Evolutionary conservation across 1,140 invertebrate species (phyloP).

Genomic region (Coptotermes formosanus): DNA sequence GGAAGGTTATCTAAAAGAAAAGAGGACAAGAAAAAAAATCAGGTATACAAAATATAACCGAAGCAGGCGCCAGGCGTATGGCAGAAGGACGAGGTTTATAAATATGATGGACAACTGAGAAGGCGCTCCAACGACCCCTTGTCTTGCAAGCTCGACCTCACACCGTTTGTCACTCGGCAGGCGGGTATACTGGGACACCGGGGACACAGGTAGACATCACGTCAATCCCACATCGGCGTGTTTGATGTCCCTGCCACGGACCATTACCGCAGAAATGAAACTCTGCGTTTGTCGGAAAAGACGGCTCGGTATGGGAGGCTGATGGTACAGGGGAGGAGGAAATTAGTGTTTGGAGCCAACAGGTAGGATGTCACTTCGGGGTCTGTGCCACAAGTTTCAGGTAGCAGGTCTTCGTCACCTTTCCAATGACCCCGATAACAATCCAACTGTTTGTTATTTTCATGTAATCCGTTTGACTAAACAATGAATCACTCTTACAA

Average conservation of each 20-base stretch:
- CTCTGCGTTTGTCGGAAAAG: background rate
- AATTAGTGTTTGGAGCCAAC: background rate
- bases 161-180: conserved; percentile 11
- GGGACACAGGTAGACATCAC: background rate
- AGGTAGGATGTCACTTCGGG: background rate
- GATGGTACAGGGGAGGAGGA: too few species aligned
- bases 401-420: background rate
- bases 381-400: background rate
- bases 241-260: background rate
- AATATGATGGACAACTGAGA: background rate
- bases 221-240: background rate
- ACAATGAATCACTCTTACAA: background rate
- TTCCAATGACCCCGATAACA: background rate
- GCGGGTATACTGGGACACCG: background rate
- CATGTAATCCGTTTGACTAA: background rate
- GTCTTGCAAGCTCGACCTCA: background rate
- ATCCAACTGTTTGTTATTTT: background rate
- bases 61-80: conserved; percentile 4
- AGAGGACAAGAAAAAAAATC: background rate
- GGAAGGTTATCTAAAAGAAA: background rate
- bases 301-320: background rate
- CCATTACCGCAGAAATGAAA: conserved; percentile 2
- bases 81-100: background rate
- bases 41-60: background rate
- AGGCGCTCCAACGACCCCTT: background rate